These are phyloP conservation scores for Muntiacus reevesi DNA, from an alignment of 2,113 vertebrate genomes.

Conservation along the genomic window DNA sequence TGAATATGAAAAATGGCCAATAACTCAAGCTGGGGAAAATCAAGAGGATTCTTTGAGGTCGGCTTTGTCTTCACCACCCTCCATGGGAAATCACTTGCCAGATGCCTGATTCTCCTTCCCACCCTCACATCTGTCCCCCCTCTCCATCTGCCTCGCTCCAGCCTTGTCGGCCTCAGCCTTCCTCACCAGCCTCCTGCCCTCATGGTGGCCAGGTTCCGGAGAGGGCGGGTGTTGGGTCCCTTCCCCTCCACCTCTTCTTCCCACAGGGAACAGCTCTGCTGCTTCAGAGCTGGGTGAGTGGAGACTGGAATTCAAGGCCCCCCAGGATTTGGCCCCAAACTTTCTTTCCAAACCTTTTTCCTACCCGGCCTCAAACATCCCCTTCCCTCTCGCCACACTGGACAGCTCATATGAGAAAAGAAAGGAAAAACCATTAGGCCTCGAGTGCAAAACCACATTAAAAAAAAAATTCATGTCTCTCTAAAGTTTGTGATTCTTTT, in stretches of 20 bases:
- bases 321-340: constrained; percentile 3
- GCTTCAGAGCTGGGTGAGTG: not conserved
- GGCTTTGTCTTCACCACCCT: not conserved
- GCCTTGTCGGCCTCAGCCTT: not conserved
- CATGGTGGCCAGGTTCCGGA: accelerated
- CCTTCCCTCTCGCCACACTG: constrained; percentile 35
- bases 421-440: constrained; percentile 67
- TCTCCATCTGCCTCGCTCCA: not conserved
- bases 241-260: not conserved
- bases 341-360: constrained; percentile 48
- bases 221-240: not conserved
- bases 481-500: constrained; percentile 39
- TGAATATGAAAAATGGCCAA: not conserved
- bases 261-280: accelerated
- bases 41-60: not conserved
- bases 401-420: constrained; percentile 29
- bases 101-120: not conserved
- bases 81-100: not conserved
- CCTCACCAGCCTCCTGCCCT: not conserved
- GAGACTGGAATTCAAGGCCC: not conserved
- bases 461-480: constrained; percentile 24
- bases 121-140: no score
- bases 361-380: not conserved
- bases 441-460: constrained; percentile 59
- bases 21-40: not conserved